Base-by-base conservation (phyloP, 2,797 vertebrate genomes). In the Myoxocephalus aenaeus region DNA sequence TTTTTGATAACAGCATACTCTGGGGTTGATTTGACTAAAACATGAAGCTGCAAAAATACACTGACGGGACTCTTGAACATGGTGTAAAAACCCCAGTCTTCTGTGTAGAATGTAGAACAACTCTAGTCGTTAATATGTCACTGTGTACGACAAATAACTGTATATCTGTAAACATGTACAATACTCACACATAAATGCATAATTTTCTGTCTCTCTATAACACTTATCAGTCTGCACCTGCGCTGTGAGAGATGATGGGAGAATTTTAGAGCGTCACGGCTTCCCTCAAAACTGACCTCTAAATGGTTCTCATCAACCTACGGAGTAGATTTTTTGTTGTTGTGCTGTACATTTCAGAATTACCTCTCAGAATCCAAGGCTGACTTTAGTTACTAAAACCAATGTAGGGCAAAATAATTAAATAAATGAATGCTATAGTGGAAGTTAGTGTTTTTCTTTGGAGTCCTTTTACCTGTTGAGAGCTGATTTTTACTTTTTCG, bases 131-230 rank as follows among this genome's bases (percentile, higher is more conserved):
- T 88, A 82, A 87, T 86, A 86, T 88, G 89, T 92, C 92, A 92
- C 91, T 92, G 90, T 94, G 93, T 94, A 90, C 81, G 69, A 90
- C 87, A 79, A 90, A 87, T 86, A 90, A 90, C 87, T 92, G 91
- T 94, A 92, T 92, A 89, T 93, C 89, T 93, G 91, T 94, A 90
- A 93, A 92, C 88, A 90, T 94, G 92, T 93, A 94, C 87, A 89
- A 88, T 90, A 92, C 82, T 89, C 86, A 90, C 89, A 88, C 90
- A 72, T 88, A 73, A 89, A 93, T 88, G 86, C 87, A 91, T 89
- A 36, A 18, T 90, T 90, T 84, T 87, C 79, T 91, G 83, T 92
- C 87, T 90, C 83, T 89, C 86, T 86, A 73, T 80, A 86, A 89
- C 91, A 91, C 89, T 82, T 78, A 77, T 81, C 82, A 70, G 87